Percentiles rank a stretch among this genome's conserved stretches.
Conservation (phyloP, 2,113 vertebrate genomes). For the Tretioscincus oriximinensis region DNA sequence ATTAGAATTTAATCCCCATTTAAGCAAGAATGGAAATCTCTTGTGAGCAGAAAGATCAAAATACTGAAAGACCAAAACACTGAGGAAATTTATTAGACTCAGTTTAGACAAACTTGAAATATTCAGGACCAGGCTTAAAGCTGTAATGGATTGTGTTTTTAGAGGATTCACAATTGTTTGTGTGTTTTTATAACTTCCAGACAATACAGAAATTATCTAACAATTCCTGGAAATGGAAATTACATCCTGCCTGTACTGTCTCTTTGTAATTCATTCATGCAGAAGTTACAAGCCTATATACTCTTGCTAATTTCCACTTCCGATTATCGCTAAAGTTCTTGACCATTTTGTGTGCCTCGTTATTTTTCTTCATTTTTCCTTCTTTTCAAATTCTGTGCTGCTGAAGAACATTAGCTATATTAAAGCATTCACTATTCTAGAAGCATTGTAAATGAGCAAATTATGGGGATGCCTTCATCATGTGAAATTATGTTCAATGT, state of each 20-base stretch:
- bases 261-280: neutral
- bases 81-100: constrained; percentile 3
- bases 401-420: neutral
- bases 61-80: constrained; percentile 3
- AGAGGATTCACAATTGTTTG: neutral
- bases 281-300: neutral
- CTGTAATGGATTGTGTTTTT: neutral
- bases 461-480: neutral
- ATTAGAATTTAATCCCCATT: constrained; percentile 2
- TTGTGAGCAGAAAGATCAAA: neutral
- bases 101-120: constrained; percentile 5
- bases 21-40: constrained; percentile 22
- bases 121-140: neutral
- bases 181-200: constrained; percentile 2
- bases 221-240: neutral
- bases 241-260: constrained; percentile 1
- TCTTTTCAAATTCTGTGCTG: neutral
- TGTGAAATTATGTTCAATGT: neutral
- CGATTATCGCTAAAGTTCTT: neutral
- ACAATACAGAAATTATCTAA: neutral
- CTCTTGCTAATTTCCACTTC: neutral
- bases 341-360: neutral
- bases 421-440: neutral
- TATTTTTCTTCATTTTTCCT: neutral
- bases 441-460: neutral